Percentiles rank a stretch among this genome's conserved stretches.
phyloP scores from a whole-genome alignment of 2,113 vertebrate species.

The Pelvicachromis taeniatus region DNA sequence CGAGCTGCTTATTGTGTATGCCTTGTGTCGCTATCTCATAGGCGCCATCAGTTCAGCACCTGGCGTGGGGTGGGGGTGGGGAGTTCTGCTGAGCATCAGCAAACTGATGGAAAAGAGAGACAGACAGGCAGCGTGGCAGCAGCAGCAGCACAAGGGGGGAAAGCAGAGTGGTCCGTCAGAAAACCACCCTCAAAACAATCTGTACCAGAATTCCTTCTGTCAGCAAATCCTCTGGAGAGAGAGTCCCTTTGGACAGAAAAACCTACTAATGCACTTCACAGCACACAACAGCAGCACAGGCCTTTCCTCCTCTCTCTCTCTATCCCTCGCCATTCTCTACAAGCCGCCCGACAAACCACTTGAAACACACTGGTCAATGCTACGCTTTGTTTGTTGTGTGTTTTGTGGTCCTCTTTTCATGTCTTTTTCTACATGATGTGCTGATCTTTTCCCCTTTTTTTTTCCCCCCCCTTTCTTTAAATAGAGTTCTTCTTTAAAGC shows the following conservation, averaged over 20 bases:
- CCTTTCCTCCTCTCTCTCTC: constrained; percentile 57
- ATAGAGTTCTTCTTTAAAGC: constrained; percentile 85
- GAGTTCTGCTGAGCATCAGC: constrained; percentile 58
- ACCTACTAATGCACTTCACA: constrained; percentile 60
- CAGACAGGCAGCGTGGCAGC: constrained; percentile 76
- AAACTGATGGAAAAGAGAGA: constrained; percentile 76
- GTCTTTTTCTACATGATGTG: constrained; percentile 34
- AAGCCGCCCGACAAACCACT: constrained; percentile 14
- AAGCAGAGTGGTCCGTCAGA: constrained; percentile 76
- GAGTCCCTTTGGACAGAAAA: constrained; percentile 51
- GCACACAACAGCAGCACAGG: constrained; percentile 65
- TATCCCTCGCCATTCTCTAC: constrained; percentile 59
- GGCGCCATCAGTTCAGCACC: constrained; percentile 30
- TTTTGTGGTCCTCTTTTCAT: constrained; percentile 12
- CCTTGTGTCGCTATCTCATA: background rate
- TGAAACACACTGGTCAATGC: constrained; percentile 45
- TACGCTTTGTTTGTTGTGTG: constrained; percentile 27
- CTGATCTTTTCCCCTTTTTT: constrained; percentile 57
- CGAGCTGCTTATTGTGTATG: background rate
- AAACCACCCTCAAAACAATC: constrained; percentile 62
- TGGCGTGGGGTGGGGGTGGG: background rate
- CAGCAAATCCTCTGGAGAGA: constrained; percentile 60
- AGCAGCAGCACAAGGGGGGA: constrained; percentile 63
- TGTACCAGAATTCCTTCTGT: constrained; percentile 64
- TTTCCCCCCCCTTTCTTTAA: constrained; percentile 3